These are phyloP conservation scores for Pseudococcus longispinus DNA, from an alignment of 2,888 invertebrate species.

Conservation along the genomic window DNA sequence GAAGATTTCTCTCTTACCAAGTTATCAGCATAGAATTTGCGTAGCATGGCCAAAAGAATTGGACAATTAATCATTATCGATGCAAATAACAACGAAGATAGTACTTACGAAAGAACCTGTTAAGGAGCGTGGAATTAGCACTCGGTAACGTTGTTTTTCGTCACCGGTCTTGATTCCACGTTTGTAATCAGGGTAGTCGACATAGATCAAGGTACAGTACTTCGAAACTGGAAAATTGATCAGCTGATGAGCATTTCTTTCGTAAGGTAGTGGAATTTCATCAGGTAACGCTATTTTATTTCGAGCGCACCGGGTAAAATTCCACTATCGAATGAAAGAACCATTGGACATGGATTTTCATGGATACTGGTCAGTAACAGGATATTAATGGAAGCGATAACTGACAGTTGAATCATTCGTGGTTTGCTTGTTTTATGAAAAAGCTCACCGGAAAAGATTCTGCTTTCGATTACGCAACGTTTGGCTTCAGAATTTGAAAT, in stretches of 20 bases:
- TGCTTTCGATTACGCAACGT: neutral
- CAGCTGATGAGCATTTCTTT: neutral
- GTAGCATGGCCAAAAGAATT: neutral
- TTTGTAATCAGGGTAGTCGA: neutral
- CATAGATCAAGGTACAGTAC: neutral
- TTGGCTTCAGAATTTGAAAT: neutral
- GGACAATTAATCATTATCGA: neutral
- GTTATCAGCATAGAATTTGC: no score
- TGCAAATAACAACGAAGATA: no score
- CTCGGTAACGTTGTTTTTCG: neutral
- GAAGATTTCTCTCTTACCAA: no score
- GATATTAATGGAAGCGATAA: neutral
- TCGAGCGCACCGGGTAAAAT: slow-evolving; percentile 4
- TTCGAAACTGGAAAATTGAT: neutral
- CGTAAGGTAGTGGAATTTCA: neutral
- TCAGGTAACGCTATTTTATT: neutral
- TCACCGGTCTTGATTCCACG: slow-evolving; percentile 20
- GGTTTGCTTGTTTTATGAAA: neutral
- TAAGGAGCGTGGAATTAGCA: neutral
- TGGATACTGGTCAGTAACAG: no score
- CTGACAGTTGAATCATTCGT: neutral
- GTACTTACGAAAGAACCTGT: neutral
- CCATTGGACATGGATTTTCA: neutral
- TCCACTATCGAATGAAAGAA: neutral
- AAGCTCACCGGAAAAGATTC: slow-evolving; percentile 6